Base-by-base conservation (phyloP, 1,140 invertebrate species). In the Lucilia cuprina region DNA sequence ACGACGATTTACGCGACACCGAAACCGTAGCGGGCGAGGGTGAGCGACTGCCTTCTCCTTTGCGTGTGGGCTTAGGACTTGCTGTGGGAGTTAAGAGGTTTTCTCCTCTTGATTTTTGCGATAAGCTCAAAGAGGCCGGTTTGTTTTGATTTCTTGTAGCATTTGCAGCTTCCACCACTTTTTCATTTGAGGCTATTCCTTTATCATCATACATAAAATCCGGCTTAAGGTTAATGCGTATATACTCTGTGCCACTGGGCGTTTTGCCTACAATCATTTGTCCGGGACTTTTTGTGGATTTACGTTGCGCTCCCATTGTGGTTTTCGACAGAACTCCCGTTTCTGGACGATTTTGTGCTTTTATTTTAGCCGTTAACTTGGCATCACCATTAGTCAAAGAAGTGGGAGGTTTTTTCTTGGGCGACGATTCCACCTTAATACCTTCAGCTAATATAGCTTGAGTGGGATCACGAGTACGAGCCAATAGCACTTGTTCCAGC, bases 1-100 rank as follows among this genome's bases (percentile, higher is more conserved):
- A 96, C 25, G 95, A 96, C 85, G 94, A 96, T 88, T 96, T 96
- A 74, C 96, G 92, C 0, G 95, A 96, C 0, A 94, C 93, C 0
- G 94, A 89, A 9, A 85, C 89, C 0, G 91, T 91, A 19, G 91
- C 91, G 10, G 93, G 92, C 9, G 92, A 93, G 75, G 87, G 90
- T 17, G 92, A 93, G 41, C 92, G 91, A 85, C 90, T 92, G 83
- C 87, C 90, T 80, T 88, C 89, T 34, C 86, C 85, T 87, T 91
- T 90, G 50, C 91, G 86, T 82, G 88, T 85, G 8, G 88, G 88
- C 84, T 92, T 92, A 21, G 91, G 92, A 85, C 91, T 92, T 25
- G 91, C 88, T 50, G 87, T 92, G 8, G 91, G 91, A 5, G 90
- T 92, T n/a, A 91, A 70, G 0, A 87, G 85, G 34, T 91, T 88